Conservation (phyloP, 2,888 invertebrate genomes). For the Dicyrtomina minuta region DNA sequence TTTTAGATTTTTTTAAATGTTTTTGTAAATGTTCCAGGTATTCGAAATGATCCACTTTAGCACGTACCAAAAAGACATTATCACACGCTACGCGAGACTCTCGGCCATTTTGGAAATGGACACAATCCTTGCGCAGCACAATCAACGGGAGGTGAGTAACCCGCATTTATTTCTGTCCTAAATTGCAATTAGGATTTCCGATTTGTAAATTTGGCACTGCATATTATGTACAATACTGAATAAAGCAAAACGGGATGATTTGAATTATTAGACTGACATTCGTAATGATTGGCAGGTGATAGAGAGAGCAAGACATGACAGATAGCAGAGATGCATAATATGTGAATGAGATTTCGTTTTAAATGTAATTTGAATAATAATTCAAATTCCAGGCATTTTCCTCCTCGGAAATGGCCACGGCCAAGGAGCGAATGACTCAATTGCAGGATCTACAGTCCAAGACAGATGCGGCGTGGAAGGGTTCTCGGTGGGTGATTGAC, state of each 20-base stretch:
- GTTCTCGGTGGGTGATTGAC: slow-evolving; percentile 93
- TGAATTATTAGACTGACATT: too few species aligned
- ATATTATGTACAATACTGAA: too few species aligned
- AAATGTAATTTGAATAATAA: too few species aligned
- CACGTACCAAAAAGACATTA: slow-evolving; percentile 88
- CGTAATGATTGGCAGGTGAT: too few species aligned
- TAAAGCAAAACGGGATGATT: too few species aligned
- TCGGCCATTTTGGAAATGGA: slow-evolving; percentile 93
- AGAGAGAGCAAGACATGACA: too few species aligned
- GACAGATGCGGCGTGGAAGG: slow-evolving; percentile 88
- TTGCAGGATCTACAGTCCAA: slow-evolving; percentile 81
- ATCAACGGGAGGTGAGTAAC: slow-evolving; percentile 90
- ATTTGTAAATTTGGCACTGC: too few species aligned
- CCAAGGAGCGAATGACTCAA: slow-evolving; percentile 79
- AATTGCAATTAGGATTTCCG: too few species aligned
- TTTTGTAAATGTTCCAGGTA: slow-evolving; percentile 57
- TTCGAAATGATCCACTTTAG: slow-evolving; percentile 90
- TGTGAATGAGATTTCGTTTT: too few species aligned
- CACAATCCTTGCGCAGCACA: slow-evolving; percentile 85
- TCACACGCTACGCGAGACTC: slow-evolving; percentile 86
- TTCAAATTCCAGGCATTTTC: slow-evolving; percentile 83
- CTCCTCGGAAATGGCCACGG: slow-evolving; percentile 77
- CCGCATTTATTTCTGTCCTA: too few species aligned
- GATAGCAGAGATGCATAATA: too few species aligned
- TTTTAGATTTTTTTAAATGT: neutral